Base-by-base conservation (phyloP, 1,140 invertebrate genomes). In the Zaprionus gabonicus region DNA sequence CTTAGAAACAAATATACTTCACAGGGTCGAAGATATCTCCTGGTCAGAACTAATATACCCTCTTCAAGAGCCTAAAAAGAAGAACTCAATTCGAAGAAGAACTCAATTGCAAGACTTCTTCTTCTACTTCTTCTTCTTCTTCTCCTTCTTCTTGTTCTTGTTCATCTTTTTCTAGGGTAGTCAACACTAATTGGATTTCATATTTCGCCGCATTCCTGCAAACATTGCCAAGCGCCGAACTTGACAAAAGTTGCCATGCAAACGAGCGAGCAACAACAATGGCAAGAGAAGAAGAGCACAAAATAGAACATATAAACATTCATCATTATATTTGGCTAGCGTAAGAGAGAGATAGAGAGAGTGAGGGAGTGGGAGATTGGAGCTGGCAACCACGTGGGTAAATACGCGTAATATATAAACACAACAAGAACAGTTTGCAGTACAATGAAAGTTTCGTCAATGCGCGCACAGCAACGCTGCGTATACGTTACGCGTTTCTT, bases 191-290 rank as follows among this genome's bases (percentile, higher is more conserved):
- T 88, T 88, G 85, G 85, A 88, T 84, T 88, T 77, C 59, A 71
- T 88, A 76, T 74, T 78, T 81, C 64, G 65, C 41, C 64, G 44
- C 49, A 64, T 55, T 68, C 49, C 49, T 10, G 15, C 67, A 38
- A 13, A 38, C 13, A 64, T 86, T 76, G 66, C 64, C 59, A 72
- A 28, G 63, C 46, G 41, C 34, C 15, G 15, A 36, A 15, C 36
- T 44, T 73, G 78, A 87, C 84, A 87, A 90, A 87, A 88, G 84
- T 88, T 88, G 85, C 84, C 88, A 88, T 88, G 84, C 66, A 81
- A 88, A 88, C 81, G 83, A 34, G 31, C 60, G 74, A 82, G 56
- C 60, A 79, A 77, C 49, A 66, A 38, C 36, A 38, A 34, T 34
- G 31, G 7, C 31, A 5, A 34, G 31, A 7, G 31, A 59, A 51